Evolutionary conservation across 2,797 vertebrate genomes (phyloP).

Genomic region (Sebastes vulpes): DNA sequence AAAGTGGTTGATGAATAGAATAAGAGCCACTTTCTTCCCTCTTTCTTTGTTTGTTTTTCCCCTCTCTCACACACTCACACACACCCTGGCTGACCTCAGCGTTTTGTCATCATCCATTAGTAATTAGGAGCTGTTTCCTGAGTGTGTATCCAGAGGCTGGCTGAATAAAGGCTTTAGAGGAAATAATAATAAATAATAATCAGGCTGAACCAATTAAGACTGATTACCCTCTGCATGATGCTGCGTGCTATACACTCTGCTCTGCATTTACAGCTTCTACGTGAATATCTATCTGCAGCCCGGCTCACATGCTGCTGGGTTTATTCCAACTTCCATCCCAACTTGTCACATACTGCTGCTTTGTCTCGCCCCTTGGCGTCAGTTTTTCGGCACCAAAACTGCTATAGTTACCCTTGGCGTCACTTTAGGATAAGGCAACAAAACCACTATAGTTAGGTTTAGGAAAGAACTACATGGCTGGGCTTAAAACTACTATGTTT

Average conservation of each 20-base stretch:
- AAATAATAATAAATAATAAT: constrained; percentile 84
- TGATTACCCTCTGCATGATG: constrained; percentile 64
- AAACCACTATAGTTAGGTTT: too few relatives aligned
- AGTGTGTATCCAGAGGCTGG: constrained; percentile 69
- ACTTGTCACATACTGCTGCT: too few relatives aligned
- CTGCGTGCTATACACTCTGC: constrained; percentile 24
- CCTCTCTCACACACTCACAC: not conserved
- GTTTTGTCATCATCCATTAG: constrained; percentile 79
- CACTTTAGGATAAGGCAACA: too few relatives aligned
- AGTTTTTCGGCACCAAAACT: too few relatives aligned
- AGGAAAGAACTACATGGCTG: too few relatives aligned
- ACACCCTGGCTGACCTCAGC: constrained; percentile 61
- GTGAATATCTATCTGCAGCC: constrained; percentile 23
- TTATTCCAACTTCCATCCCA: not conserved
- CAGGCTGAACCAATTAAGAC: constrained; percentile 75
- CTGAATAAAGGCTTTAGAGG: constrained; percentile 72
- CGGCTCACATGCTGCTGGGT: not conserved
- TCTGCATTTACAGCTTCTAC: constrained; percentile 9
- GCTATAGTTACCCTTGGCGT: too few relatives aligned
- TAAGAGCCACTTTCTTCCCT: constrained; percentile 22
- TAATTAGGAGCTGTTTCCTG: constrained; percentile 79
- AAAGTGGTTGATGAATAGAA: constrained; percentile 20
- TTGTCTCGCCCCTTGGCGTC: too few relatives aligned
- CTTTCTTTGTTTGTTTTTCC: constrained; percentile 27
- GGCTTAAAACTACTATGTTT: too few relatives aligned